Percentiles rank a stretch among this genome's conserved stretches.
These are phyloP conservation scores for Luehdorfia chinensis DNA, from an alignment of 1,140 invertebrate genomes.

Conservation along the genomic window DNA sequence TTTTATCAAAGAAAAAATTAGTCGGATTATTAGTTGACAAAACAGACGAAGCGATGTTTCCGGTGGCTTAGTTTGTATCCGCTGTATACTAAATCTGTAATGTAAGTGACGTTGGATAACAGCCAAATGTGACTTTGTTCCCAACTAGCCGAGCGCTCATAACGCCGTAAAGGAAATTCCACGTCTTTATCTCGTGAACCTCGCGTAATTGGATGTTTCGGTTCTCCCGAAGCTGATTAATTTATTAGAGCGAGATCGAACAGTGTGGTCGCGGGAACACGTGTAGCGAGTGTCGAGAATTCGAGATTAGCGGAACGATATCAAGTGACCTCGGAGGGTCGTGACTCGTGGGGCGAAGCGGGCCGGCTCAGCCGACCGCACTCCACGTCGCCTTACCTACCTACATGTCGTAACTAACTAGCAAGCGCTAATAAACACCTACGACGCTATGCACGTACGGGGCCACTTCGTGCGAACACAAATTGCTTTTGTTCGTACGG, in stretches of 20 bases:
- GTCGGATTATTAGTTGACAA: slow-evolving; percentile 1
- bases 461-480: slow-evolving; percentile 65
- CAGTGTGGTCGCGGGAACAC: slow-evolving; percentile 30
- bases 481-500: slow-evolving; percentile 69
- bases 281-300: slow-evolving; percentile 41
- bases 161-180: slow-evolving; percentile 46
- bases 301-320: slow-evolving; percentile 52
- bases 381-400: slow-evolving; percentile 21
- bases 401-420: slow-evolving; percentile 29
- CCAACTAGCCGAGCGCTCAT: slow-evolving; percentile 49
- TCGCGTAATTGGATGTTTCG: slow-evolving; percentile 26
- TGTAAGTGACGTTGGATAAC: slow-evolving; percentile 62
- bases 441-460: slow-evolving; percentile 62
- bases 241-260: slow-evolving; percentile 37
- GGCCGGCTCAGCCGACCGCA: too few species aligned
- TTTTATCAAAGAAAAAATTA: slow-evolving; percentile 27
- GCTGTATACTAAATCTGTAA: slow-evolving; percentile 55
- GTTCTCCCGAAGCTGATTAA: slow-evolving; percentile 23
- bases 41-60: slow-evolving; percentile 1
- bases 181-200: slow-evolving; percentile 29
- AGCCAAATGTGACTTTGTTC: slow-evolving; percentile 67
- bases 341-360: slow-evolving; percentile 32
- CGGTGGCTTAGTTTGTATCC: slow-evolving; percentile 1
- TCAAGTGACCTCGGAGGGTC: slow-evolving; percentile 50
- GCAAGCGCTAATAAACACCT: slow-evolving; percentile 64